Evolutionary conservation across 2,797 vertebrate species (phyloP), one percentile per base, ranked within the genome.

Genomic region (Delichon dasypus): DNA sequence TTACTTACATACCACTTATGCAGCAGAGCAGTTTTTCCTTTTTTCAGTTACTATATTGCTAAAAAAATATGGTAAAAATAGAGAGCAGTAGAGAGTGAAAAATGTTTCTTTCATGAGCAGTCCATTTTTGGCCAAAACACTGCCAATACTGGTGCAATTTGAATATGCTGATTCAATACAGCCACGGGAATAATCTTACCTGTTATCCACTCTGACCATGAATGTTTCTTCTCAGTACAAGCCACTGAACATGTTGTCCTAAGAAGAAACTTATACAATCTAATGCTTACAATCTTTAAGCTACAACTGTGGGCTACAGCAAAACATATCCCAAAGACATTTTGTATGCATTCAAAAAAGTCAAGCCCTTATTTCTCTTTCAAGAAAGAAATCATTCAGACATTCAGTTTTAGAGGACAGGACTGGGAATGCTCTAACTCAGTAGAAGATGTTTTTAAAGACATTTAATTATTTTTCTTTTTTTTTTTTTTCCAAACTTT

Each of bases 151-250:
- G 64, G 11, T n/a, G 26, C 40, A 50, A 50, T 73, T 89, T 64
- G 40, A 76, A 82, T n/a, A 34, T 0, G 0, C 36, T 4, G 2
- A 34, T n/a, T 89, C 75, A 71, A 32, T 50, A 40, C 16, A 84
- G n/a, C 13, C 22, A 18, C 13, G 29, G 20, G 57, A 67, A 47
- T 44, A 84, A 50, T 3, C 13, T 58, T 48, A 51, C 34, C 58
- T 70, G 22, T 45, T 51, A 51, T 47, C 44, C 12, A 48, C 38
- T 34, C 38, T 51, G 25, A 54, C 44, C 30, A 34, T 30, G 11
- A 82, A 68, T 40, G 27, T 34, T 92, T 78, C 40, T 78, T 50
- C 51, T 62, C 51, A 47, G 9, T 38, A 29, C 13, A 84, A 72
- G 16, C 15, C 10, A 9, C 4, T 60, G 74, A 60, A 76, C 36